phyloP scores from a whole-genome alignment of 2,888 invertebrate genomes.

The Himalopsyche kuldschensis region DNA sequence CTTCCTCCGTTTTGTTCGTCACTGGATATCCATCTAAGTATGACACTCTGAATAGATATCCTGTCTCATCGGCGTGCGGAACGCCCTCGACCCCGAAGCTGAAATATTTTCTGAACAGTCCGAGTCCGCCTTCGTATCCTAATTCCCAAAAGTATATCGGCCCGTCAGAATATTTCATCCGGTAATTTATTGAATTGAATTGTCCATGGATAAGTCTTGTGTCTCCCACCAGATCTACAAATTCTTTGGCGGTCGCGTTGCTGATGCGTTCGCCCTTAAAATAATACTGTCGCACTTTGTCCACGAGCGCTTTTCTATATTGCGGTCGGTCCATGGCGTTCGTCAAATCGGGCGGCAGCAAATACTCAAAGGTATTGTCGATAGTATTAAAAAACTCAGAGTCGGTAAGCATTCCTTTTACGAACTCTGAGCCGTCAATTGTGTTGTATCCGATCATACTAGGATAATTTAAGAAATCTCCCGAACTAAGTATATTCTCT shows the following conservation, averaged over 20 bases:
- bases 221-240: not conserved
- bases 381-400: not conserved
- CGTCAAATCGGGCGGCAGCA: not conserved
- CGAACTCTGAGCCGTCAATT: not conserved
- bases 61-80: not conserved
- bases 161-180: not conserved
- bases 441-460: not conserved
- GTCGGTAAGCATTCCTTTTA: not conserved
- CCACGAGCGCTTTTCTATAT: not conserved
- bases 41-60: not conserved
- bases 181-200: not conserved
- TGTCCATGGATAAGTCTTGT: not conserved
- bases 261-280: constrained; percentile 6
- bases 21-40: not conserved
- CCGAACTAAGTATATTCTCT: constrained; percentile 44
- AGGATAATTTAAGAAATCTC: not conserved
- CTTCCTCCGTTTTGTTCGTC: constrained; percentile 28
- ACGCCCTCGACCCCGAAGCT: not conserved
- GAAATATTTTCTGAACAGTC: not conserved
- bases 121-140: not conserved
- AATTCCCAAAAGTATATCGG: not conserved
- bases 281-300: constrained; percentile 8
- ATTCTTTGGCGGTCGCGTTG: not conserved
- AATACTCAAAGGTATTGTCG: not conserved
- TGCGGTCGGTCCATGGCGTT: not conserved